Base-by-base conservation (phyloP, 2,113 vertebrate genomes). In the Nyctereutes procyonoides region DNA sequence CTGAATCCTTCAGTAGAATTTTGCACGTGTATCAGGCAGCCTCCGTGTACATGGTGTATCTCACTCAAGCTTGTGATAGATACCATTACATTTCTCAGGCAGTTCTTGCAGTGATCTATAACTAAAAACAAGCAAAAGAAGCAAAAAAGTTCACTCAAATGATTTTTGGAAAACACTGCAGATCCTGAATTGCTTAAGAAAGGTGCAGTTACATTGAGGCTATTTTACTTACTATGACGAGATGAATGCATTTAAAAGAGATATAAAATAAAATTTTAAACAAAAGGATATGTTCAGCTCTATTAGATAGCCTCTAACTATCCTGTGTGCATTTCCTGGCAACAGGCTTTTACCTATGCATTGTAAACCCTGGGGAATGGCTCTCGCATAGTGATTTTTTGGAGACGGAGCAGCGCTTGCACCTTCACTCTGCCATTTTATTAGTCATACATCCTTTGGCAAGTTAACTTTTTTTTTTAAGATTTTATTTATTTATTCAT, bases 1-100 rank as follows among this genome's bases (percentile, higher is more conserved):
- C 11, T 84, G 65, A 58, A 48, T 91, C 62, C 48, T 85, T 91
- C 56, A 63, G 30, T 43, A 91, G 86, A 73, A 55, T 74, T 96
- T 91, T 85, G 22, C 7, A 8, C 30, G 17, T 20, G 22, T 32
- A 90, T 84, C 53, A 11, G 58, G 65, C 26, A n/a, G 74, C 53
- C 5, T 89, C 13, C 3, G 1, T 19, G 0, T 20, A 22, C 19
- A 4, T 13, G 26, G 19, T 38, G 43, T 38, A 3, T 83, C 62
- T 95, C 58, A 69, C 32, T 62, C 12, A 14, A 9, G 22, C 13
- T 51, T 26, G 11, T 6, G 16, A 14, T 85, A 35, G 19, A 28
- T 51, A 14, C n/a, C 76, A 15, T 88, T 32, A 28, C 8, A 53
- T 8, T 30, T 4, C 26, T 80, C 0, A 43, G 53, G 22, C 56